Conservation (phyloP, 2,797 vertebrate species). For the Brachymystax lenok region DNA sequence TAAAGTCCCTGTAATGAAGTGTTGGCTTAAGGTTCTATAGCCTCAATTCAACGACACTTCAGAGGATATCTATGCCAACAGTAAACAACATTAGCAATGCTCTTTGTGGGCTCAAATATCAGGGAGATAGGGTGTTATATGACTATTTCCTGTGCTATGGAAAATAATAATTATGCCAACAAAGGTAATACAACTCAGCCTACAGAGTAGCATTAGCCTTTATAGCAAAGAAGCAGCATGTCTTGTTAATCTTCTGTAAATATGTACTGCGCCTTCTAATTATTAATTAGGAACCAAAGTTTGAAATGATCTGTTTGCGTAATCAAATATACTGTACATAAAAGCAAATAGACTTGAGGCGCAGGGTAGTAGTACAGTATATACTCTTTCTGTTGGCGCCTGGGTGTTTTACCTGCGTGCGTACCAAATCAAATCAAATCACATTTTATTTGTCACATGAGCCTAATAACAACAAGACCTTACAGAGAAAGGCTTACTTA, state of each 20-base stretch:
- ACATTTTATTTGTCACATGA: too few relatives aligned
- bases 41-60: slow-evolving; percentile 47
- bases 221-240: not conserved
- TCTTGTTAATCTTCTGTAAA: slow-evolving; percentile 21
- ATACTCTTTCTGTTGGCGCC: not conserved
- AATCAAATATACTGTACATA: slow-evolving; percentile 47
- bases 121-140: not conserved
- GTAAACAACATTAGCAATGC: not conserved
- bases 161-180: not conserved
- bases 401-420: slow-evolving; percentile 7
- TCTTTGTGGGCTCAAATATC: not conserved
- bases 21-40: slow-evolving; percentile 44
- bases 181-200: not conserved
- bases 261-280: slow-evolving; percentile 43
- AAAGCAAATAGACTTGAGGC: slow-evolving; percentile 21
- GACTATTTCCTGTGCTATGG: not conserved
- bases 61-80: slow-evolving; percentile 22
- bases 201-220: not conserved
- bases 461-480: too few relatives aligned
- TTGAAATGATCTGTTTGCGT: slow-evolving; percentile 42
- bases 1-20: slow-evolving; percentile 35
- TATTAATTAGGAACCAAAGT: slow-evolving; percentile 36
- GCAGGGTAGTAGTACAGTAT: not conserved
- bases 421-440: not conserved
- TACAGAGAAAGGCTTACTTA: too few relatives aligned